Percentiles rank a stretch among this genome's conserved stretches.
These are phyloP conservation scores for Pachycephala philippinensis DNA, from an alignment of 2,113 vertebrate species.

Conservation along the genomic window DNA sequence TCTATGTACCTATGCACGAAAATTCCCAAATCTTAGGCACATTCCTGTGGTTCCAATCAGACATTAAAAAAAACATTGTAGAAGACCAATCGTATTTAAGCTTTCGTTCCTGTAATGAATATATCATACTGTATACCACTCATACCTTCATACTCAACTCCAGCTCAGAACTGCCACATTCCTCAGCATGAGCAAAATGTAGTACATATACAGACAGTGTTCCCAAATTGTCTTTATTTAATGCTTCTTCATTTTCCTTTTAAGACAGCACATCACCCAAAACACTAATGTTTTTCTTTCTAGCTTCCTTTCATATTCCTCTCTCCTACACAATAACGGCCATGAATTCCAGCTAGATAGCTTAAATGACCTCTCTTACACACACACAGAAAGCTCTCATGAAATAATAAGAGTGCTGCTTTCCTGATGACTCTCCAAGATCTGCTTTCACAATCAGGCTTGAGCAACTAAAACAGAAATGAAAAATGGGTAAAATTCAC, in stretches of 20 bases:
- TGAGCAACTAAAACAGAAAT: background rate
- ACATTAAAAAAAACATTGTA: background rate
- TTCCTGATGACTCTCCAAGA: background rate
- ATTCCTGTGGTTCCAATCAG: background rate
- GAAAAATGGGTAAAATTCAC: background rate
- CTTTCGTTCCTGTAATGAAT: background rate
- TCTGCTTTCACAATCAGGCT: background rate
- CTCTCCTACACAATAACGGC: background rate
- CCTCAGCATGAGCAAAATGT: background rate
- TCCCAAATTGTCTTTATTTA: background rate
- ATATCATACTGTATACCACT: too few relatives aligned
- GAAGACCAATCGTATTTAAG: background rate
- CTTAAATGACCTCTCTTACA: background rate
- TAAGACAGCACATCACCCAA: background rate
- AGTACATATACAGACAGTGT: background rate
- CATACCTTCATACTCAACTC: background rate
- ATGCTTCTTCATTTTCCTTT: background rate
- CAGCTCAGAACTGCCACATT: background rate
- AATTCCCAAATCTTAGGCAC: background rate
- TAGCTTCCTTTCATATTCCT: background rate
- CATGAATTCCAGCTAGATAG: background rate
- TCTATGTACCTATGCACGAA: background rate
- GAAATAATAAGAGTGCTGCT: background rate
- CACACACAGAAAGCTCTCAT: background rate
- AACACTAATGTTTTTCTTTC: background rate